Evolutionary conservation across 2,888 invertebrate species (phyloP).

Genomic region (Phalera bucephala): DNA sequence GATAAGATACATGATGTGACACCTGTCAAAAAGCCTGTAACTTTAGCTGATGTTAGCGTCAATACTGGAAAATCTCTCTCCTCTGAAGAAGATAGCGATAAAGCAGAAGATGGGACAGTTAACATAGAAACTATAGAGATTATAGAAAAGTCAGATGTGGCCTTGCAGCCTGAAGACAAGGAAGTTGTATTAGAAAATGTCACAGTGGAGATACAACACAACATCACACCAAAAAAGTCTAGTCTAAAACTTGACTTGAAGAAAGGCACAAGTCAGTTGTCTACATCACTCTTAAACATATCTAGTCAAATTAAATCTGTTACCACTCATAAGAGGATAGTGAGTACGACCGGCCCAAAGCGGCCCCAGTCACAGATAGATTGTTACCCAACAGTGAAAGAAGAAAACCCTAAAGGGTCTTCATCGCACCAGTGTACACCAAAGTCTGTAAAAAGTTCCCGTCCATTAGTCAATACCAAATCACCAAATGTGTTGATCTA

Average conservation of each 20-base stretch:
- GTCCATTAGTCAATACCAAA: conserved; percentile 84
- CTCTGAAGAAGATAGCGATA: conserved; percentile 53
- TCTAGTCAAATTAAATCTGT: conserved; percentile 78
- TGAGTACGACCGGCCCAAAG: conserved; percentile 73
- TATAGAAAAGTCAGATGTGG: conserved; percentile 25
- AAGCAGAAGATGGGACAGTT: conserved; percentile 22
- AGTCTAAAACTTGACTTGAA: conserved; percentile 73
- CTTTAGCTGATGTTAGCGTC: conserved; percentile 69
- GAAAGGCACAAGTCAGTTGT: conserved; percentile 71
- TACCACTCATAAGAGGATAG: conserved; percentile 73
- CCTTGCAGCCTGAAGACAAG: conserved; percentile 42
- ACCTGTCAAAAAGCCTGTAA: conserved; percentile 49
- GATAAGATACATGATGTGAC: conserved; percentile 49
- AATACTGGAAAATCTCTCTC: conserved; percentile 68
- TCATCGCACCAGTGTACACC: conserved; percentile 56
- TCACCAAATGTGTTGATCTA: conserved; percentile 92
- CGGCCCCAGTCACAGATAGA: conserved; percentile 58
- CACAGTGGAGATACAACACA: conserved; percentile 77
- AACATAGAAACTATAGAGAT: conserved; percentile 22
- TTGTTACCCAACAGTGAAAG: conserved; percentile 50
- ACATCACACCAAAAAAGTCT: conserved; percentile 75
- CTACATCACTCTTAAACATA: conserved; percentile 71
- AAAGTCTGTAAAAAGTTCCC: conserved; percentile 71
- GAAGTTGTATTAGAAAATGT: conserved; percentile 72
- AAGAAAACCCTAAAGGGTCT: conserved; percentile 46